These are phyloP conservation scores for Tigriopus japonicus DNA, from an alignment of 1,140 invertebrate species.

Conservation along the genomic window DNA sequence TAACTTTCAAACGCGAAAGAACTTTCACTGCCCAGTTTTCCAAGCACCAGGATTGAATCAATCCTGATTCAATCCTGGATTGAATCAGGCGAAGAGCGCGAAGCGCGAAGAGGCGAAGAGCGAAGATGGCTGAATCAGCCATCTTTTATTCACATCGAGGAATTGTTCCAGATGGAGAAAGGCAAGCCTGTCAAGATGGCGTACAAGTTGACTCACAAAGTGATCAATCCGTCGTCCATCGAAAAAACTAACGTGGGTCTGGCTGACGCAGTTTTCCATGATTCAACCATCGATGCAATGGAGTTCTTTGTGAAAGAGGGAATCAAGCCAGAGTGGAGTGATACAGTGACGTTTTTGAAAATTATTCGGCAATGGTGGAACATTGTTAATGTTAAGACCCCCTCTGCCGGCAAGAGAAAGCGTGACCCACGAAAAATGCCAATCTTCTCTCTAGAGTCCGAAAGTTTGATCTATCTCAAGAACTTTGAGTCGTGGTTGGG, in stretches of 20 bases:
- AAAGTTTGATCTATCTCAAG: no score
- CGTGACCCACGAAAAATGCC: background rate
- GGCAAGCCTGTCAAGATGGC: background rate
- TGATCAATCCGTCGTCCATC: background rate
- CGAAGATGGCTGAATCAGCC: no score
- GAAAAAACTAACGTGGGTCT: background rate
- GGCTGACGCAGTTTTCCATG: background rate
- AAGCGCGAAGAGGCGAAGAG: no score
- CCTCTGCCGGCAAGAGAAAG: background rate
- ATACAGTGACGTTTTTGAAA: background rate
- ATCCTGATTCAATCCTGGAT: no score
- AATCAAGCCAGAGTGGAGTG: background rate
- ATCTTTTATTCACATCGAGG: background rate
- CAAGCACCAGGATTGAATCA: background rate
- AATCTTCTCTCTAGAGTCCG: background rate
- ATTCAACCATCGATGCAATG: background rate
- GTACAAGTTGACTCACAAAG: background rate
- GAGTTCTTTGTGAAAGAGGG: background rate
- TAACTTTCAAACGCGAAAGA: background rate
- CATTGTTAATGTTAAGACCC: constrained; percentile 1
- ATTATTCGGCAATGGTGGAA: background rate
- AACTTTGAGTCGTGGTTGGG: no score
- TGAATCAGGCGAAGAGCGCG: no score
- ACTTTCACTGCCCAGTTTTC: background rate
- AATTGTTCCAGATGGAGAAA: background rate